Base-by-base conservation (phyloP, 1,140 invertebrate genomes). In the Gonioctena quinquepunctata region DNA sequence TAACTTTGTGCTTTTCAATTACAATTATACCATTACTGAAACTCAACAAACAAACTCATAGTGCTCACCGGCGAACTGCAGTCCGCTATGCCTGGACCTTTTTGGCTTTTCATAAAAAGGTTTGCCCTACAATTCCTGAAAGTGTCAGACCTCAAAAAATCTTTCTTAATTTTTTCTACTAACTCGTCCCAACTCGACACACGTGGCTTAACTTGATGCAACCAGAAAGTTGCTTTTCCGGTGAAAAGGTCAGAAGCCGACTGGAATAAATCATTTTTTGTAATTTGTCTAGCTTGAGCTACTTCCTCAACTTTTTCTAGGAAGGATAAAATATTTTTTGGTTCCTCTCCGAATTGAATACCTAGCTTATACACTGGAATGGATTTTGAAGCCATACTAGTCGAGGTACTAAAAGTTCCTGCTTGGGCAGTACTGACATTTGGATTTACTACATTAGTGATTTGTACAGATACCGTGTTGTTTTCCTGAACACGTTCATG, bases 141-240 rank as follows among this genome's bases (percentile, higher is more conserved):
- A n/a, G n/a, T 77, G 57, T 80, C 75, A 19, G 57, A 0, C 13
- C 66, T 66, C 48, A 54, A 52, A 69, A 82, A 82, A 69, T 80
- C 78, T 26, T 56, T 0, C 50, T 61, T 73, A 27, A 80, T 61
- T 8, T 62, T 16, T 11, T 1, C 7, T 23, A 68, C 27, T 13
- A 79, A 54, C 3, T 76, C 71, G 56, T 72, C 56, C 79, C 79
- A 81, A 60, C 26, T 33, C 16, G 26, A 56, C 13, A 54, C 50
- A n/a, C 7, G 8, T 2, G 77, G 33, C 21, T 19, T 8, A 7
- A 80, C 50, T 27, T 57, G 62, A 18, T 59, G 64, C 23, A 8
- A 68, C 65, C 65, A 67, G 8, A 26, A 16, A 19, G 28, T 16
- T n/a, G 22, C 65, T 13, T 67, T 67, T 21, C 56, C 56, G n/a